Evolutionary conservation across 2,888 invertebrate genomes (phyloP), one percentile per base, ranked within the genome.

Genomic region (Lepidochitona cinerea): DNA sequence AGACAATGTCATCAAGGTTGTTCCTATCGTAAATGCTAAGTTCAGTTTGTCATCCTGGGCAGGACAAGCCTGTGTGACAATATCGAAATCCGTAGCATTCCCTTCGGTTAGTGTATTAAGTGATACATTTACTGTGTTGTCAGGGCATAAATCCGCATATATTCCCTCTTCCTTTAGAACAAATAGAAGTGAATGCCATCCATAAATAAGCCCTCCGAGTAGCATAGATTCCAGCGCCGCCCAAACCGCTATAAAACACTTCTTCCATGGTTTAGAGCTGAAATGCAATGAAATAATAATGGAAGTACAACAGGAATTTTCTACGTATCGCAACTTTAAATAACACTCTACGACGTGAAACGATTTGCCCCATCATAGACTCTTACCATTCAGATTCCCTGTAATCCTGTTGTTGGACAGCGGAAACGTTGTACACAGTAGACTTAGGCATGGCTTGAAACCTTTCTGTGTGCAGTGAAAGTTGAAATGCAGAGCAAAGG

Each of bases 141-240:
- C 29, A 53, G 41, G 18, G 70, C 85, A 85, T 0, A 84, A 76
- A 54, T 84, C 77, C 0, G 68, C 41, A 70, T 82, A 85, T 14
- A 85, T 69, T 3, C 81, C 78, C 49, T 84, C 84, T 35, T 83
- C 79, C 66, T 83, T 83, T 35, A 85, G 68, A 4, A 85, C 74
- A 72, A 81, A 85, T 12, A 84, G 83, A 1, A 85, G 75, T 0
- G 85, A 84, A 9, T 79, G 79, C 84, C 85, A 85, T 14, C 85
- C 85, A 70, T 83, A 84, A n/a, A 84, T 49, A 9, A 82, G 76
- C 12, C 85, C 85, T 14, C 82, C 84, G 67, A 85, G 83, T 6
- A 83, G 65, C 32, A 85, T 65, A 53, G 81, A 82, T 67, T 85
- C 85, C 18, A 83, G 35, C 69, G 83, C 81, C 3, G 80, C 83